Percentiles rank a stretch among this genome's conserved stretches.
Conservation (phyloP, 2,888 invertebrate species). For the Trypoxylon attenuatum region DNA sequence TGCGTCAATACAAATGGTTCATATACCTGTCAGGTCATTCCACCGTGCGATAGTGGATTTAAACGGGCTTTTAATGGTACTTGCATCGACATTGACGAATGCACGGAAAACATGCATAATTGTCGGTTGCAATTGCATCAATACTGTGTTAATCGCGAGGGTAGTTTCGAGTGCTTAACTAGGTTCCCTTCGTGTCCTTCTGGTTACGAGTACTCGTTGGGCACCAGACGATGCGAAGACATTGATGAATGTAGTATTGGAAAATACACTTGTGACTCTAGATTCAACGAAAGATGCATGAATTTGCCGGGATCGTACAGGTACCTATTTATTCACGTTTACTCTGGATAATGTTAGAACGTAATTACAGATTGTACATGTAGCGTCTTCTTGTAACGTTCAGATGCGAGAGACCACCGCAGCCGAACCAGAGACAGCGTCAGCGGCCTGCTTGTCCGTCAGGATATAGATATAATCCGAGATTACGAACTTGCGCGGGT, state of each 20-base stretch:
- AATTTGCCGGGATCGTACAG: conserved; percentile 77
- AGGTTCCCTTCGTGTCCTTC: conserved; percentile 62
- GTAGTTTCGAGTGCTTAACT: conserved; percentile 74
- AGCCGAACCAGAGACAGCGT: conserved; percentile 33
- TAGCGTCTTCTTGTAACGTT: background rate
- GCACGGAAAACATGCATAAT: conserved; percentile 76
- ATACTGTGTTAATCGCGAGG: conserved; percentile 75
- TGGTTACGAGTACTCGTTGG: conserved; percentile 65
- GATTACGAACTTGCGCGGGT: conserved; percentile 64
- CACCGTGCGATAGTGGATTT: conserved; percentile 59
- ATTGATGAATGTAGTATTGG: conserved; percentile 77
- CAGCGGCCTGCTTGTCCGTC: conserved; percentile 65
- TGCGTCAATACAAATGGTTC: conserved; percentile 67
- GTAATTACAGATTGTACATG: background rate
- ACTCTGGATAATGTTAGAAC: background rate
- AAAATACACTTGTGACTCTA: conserved; percentile 70
- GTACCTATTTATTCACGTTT: conserved; percentile 46
- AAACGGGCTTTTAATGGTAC: conserved; percentile 74
- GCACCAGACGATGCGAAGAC: conserved; percentile 72
- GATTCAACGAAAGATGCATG: conserved; percentile 74
- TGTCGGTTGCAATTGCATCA: conserved; percentile 60
- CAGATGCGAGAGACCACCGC: conserved; percentile 58
- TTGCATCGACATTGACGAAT: conserved; percentile 83
- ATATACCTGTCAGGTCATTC: conserved; percentile 58
- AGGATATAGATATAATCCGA: conserved; percentile 69